phyloP scores from a whole-genome alignment of 1,140 invertebrate genomes.

The Cardiocondyla obscurior region DNA sequence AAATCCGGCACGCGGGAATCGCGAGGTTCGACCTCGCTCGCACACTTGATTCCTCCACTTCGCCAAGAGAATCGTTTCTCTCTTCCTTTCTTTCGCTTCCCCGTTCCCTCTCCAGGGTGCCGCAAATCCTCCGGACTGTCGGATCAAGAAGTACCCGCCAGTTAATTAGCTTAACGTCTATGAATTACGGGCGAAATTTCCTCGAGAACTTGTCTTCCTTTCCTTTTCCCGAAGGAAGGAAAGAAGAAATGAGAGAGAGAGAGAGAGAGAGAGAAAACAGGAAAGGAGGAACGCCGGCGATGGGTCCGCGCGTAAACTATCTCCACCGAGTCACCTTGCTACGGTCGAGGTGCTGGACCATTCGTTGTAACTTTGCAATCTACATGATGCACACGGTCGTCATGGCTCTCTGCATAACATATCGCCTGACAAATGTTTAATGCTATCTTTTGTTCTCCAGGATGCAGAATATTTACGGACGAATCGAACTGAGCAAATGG shows the following conservation, averaged over 20 bases:
- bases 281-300: not conserved
- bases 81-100: not conserved
- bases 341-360: not conserved
- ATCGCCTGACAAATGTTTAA: slow-evolving; percentile 35
- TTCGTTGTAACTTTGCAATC: slow-evolving; percentile 45
- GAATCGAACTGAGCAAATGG: not conserved
- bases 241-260: too few relatives aligned
- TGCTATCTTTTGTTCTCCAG: not conserved
- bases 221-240: not conserved
- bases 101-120: slow-evolving; percentile 11
- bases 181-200: slow-evolving; percentile 48
- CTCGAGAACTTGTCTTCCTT: slow-evolving; percentile 39
- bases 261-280: not conserved
- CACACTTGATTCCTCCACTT: slow-evolving; percentile 7
- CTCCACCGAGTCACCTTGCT: slow-evolving; percentile 16
- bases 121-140: slow-evolving; percentile 44
- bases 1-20: slow-evolving; percentile 34
- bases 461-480: not conserved
- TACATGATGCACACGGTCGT: slow-evolving; percentile 30
- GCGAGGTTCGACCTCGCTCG: not conserved
- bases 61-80: not conserved
- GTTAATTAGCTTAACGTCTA: slow-evolving; percentile 54
- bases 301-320: not conserved
- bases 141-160: slow-evolving; percentile 38
- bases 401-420: slow-evolving; percentile 32